A percentile compares a stretch with the other conserved stretches of the same genome.
Conservation (phyloP, 2,888 invertebrate genomes). For the Hyposoter dolosus region DNA sequence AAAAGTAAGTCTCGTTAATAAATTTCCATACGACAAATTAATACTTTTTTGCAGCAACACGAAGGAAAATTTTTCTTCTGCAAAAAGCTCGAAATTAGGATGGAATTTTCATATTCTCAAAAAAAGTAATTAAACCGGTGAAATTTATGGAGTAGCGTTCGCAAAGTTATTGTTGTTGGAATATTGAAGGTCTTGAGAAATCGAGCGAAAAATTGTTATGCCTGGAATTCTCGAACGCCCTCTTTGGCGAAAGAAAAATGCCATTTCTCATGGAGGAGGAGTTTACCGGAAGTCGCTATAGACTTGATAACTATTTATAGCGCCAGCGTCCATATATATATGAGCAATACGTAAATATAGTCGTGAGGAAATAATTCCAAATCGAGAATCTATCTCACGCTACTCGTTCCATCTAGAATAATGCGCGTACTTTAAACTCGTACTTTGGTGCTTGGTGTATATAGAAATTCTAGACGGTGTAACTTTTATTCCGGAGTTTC, state of each 20-base stretch:
- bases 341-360: slow-evolving; percentile 24
- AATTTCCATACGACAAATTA: not conserved
- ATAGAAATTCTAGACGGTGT: slow-evolving; percentile 26
- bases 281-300: slow-evolving; percentile 47
- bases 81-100: not conserved
- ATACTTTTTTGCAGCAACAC: not conserved
- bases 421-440: not conserved
- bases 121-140: not conserved
- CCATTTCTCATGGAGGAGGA: slow-evolving; percentile 36
- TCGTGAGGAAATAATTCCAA: slow-evolving; percentile 53
- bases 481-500: slow-evolving; percentile 40
- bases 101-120: not conserved
- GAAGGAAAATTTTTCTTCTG: no score
- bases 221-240: slow-evolving; percentile 20
- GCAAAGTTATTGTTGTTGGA: not conserved
- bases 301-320: slow-evolving; percentile 38
- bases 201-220: slow-evolving; percentile 40
- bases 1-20: slow-evolving; percentile 77
- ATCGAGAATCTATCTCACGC: slow-evolving; percentile 69
- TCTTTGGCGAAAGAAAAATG: slow-evolving; percentile 11
- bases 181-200: slow-evolving; percentile 25
- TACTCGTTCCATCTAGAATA: slow-evolving; percentile 33
- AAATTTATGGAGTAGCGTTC: not conserved
- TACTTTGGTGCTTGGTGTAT: slow-evolving; percentile 33
- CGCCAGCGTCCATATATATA: not conserved